Base-by-base conservation (phyloP, 2,888 invertebrate genomes). In the Lasioglossum oenotherae region DNA sequence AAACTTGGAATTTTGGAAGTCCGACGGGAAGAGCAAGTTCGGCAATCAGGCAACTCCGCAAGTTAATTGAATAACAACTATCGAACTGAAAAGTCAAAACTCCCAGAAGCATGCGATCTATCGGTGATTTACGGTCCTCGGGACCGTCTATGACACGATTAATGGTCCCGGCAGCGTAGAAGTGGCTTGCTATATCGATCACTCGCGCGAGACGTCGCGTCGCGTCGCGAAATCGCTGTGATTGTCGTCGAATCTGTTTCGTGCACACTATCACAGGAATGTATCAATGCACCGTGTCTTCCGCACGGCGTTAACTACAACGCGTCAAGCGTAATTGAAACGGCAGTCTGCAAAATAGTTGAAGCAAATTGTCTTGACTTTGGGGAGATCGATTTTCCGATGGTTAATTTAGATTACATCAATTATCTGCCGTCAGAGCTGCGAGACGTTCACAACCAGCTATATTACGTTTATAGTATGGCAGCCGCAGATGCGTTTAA, bases 321-420 rank as follows among this genome's bases (percentile, higher is more conserved):
- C 82, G 44, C 84, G 27, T 74, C 49, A 44, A 27, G 27, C 60
- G 74, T 75, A 83, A 83, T 84, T 75, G 84, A 71, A 84, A 71
- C 71, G 31, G 41, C 31, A 35, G 38, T 46, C 41, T 46, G 2
- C 38, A 38, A 44, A 41, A 67, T n/a, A n/a, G 16, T 19, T n/a
- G 41, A 14, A 44, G 60, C 71, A 64, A 84, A 83, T 64, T 75
- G 46, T 60, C 53, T 71, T 31, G 23, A 41, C 60, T 72, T 60
- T 16, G 49, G n/a, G 23, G 1, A n/a, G 44, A 72, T 84, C 84
- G 78, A 84, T 84, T 35, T 38, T 72, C 35, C 71, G 64, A 78
- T 84, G 53, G 84, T 84, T 84, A 74, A 78, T 78, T 74, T 60
- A 41, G 69, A 74, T 84, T 82, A 38, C 53, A 78, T 72, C 64